Evolutionary conservation across 2,113 vertebrate genomes (phyloP), one percentile per base, ranked within the genome.

Genomic region (Pantherophis guttatus): DNA sequence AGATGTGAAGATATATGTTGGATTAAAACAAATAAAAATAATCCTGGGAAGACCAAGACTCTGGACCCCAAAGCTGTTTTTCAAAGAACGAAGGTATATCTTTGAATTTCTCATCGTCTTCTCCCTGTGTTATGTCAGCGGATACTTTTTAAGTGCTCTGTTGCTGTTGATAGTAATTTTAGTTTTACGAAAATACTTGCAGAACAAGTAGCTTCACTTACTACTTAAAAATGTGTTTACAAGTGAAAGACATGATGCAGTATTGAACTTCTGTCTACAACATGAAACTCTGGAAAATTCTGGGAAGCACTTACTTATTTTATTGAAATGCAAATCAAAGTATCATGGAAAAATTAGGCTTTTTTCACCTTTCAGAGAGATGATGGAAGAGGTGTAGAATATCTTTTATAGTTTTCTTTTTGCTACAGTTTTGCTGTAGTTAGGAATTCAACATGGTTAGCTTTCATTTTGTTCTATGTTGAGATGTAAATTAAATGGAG

Each of bases 1-100:
- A 98, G 99, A 93, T 99, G 99, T 94, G 99, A 99, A 97, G 99
- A 99, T 95, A 99, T 99, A 94, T 99, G 99, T 95, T 99, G 99
- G 99, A 99, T 99, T 97, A 99, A 99, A 97, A 99, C 99, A 2
- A 99, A 99, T 96, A 99, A 99, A 97, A 99, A 99, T 94, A 99
- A 99, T 95, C 99, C 99, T 59, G 99, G 99, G 5, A 99, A 99
- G 95, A 99, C 99, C 17, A 99, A 99, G 96, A 99, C 99, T 13
- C 97, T 99, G 48, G 99, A 99, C 94, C 99, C 99, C 55, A 99
- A 99, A 96, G 99, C 99, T 57, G 99, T 99, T 90, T 99, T 99
- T 96, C 99, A 99, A 90, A 98, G 99, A 96, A 99, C 99, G 90
- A 99, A 99, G 98, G 99, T 99, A 98, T 92, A 90, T 10, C 8